Conservation (phyloP, 2,888 invertebrate species). For the Iselma pallidipennis region DNA sequence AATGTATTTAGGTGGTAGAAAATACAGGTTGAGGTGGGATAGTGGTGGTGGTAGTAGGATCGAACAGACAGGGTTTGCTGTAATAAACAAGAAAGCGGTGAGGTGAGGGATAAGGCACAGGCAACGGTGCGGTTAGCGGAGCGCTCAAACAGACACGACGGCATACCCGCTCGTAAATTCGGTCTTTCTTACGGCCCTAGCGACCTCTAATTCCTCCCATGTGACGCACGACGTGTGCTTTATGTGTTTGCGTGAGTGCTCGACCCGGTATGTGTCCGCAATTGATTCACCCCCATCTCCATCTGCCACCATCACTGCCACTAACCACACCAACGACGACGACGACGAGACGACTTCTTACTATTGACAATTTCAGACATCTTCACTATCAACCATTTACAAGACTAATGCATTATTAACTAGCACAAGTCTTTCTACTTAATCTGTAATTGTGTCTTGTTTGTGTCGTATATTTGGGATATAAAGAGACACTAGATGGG, state of each 20-base stretch:
- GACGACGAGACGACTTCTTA: not conserved
- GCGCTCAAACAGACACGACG: constrained; percentile 50
- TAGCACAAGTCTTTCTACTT: constrained; percentile 1
- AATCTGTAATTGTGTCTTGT: not conserved
- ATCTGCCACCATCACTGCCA: constrained; percentile 13
- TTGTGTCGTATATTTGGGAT: not conserved
- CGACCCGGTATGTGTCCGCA: constrained; percentile 49
- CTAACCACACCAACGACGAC: not conserved
- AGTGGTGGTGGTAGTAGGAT: constrained; percentile 25
- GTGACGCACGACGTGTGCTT: constrained; percentile 56
- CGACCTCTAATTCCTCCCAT: constrained; percentile 56
- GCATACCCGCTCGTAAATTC: constrained; percentile 52
- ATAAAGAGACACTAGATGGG: not conserved
- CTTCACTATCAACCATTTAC: constrained; percentile 12
- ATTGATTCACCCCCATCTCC: constrained; percentile 49
- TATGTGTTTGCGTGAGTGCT: constrained; percentile 56
- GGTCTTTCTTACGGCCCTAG: constrained; percentile 53
- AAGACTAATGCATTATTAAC: constrained; percentile 12
- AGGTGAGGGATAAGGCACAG: constrained; percentile 29
- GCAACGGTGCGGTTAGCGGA: constrained; percentile 42
- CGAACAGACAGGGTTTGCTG: constrained; percentile 35
- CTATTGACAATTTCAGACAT: constrained; percentile 10
- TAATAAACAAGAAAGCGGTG: constrained; percentile 39
- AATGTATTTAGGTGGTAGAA: constrained; percentile 35
- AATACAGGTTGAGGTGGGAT: constrained; percentile 11